These are phyloP conservation scores for Ochropleura leucogaster DNA, from an alignment of 2,888 invertebrate species.

Conservation along the genomic window DNA sequence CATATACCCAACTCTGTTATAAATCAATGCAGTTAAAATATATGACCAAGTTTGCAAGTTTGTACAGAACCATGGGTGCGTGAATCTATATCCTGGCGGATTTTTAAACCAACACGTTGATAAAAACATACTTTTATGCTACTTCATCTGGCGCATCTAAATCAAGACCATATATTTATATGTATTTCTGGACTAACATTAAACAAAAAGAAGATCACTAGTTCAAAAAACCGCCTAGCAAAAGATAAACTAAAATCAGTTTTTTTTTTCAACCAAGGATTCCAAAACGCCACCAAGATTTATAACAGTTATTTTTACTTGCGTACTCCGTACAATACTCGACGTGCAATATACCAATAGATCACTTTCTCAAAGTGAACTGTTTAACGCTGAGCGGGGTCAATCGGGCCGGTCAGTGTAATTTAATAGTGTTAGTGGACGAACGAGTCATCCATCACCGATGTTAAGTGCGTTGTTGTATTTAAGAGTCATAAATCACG, in stretches of 20 bases:
- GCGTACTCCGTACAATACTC: slow-evolving; percentile 18
- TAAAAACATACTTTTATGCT: background rate
- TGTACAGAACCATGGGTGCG: too few relatives aligned
- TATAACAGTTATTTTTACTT: slow-evolving; percentile 25
- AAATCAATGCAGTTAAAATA: too few relatives aligned
- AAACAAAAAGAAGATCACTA: background rate
- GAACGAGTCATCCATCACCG: slow-evolving; percentile 55
- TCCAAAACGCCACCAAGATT: slow-evolving; percentile 1
- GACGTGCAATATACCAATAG: slow-evolving; percentile 21
- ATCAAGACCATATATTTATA: background rate
- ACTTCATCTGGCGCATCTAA: background rate
- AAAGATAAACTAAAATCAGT: too few relatives aligned
- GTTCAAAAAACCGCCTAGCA: background rate
- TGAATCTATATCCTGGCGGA: background rate
- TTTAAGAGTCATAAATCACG: slow-evolving; percentile 55
- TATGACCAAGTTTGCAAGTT: too few relatives aligned
- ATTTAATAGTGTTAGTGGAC: slow-evolving; percentile 51
- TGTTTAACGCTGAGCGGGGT: slow-evolving; percentile 40
- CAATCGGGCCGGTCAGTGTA: slow-evolving; percentile 43
- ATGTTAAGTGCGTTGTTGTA: slow-evolving; percentile 45
- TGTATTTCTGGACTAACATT: background rate
- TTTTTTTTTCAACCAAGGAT: slow-evolving; percentile 14
- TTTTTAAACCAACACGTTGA: background rate
- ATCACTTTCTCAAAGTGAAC: slow-evolving; percentile 39
- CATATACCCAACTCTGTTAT: too few relatives aligned